These are phyloP conservation scores for Rhea americana DNA, from an alignment of 2,113 vertebrate genomes.

Conservation along the genomic window DNA sequence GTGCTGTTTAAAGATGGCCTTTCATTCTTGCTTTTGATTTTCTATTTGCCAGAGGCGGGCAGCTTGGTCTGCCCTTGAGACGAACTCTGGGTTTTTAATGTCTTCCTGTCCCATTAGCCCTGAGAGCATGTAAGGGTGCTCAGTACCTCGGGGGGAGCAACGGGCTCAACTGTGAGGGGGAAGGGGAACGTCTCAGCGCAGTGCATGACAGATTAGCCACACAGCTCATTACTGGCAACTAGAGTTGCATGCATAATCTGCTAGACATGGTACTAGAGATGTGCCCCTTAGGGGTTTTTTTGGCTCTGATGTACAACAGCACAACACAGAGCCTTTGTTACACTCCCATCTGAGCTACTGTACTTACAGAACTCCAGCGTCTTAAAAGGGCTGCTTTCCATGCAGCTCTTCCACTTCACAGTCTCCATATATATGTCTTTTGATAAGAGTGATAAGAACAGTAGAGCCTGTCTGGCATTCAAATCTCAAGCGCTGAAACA, in stretches of 20 bases:
- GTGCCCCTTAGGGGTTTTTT: constrained; percentile 50
- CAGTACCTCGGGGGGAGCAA: neutral
- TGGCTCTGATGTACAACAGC: constrained; percentile 57
- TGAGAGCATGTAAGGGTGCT: neutral
- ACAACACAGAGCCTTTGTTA: constrained; percentile 67
- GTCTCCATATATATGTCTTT: neutral
- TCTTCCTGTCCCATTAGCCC: neutral
- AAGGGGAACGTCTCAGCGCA: neutral
- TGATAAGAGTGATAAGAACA: constrained; percentile 13
- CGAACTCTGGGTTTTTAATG: neutral
- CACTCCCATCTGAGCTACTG: constrained; percentile 30
- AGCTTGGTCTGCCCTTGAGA: neutral
- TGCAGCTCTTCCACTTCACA: constrained; percentile 17
- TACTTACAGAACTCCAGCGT: constrained; percentile 42
- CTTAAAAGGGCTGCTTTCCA: constrained; percentile 45
- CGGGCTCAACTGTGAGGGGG: neutral
- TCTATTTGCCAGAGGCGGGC: neutral
- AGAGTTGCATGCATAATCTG: constrained; percentile 62
- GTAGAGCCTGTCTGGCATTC: constrained; percentile 38
- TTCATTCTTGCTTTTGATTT: neutral
- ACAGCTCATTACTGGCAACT: constrained; percentile 45
- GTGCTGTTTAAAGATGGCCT: neutral
- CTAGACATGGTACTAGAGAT: constrained; percentile 60
- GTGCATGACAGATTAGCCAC: constrained; percentile 56
- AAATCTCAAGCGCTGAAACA: constrained; percentile 9